A percentile compares a stretch with the other conserved stretches of the same genome.
These are phyloP conservation scores for Bos indicus DNA, from an alignment of 2,113 vertebrate species.

Conservation along the genomic window DNA sequence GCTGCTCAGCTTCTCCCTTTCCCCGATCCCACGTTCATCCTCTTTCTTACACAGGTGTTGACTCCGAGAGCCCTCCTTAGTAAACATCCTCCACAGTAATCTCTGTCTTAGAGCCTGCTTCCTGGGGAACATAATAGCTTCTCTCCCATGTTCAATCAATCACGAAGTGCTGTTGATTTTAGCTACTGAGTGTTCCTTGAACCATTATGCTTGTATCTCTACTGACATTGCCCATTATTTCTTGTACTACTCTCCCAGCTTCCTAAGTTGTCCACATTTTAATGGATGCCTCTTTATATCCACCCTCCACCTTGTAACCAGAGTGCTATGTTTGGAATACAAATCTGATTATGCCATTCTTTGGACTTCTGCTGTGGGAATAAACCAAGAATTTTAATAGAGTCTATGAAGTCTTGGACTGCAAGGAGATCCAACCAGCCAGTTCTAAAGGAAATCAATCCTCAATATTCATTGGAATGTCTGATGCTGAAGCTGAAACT, in stretches of 20 bases:
- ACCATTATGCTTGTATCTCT: background rate
- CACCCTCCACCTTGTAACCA: background rate
- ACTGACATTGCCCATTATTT: background rate
- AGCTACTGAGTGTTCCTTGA: background rate
- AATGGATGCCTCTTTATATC: background rate
- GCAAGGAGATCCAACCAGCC: background rate
- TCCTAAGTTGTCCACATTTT: background rate
- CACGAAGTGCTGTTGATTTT: constrained; percentile 23
- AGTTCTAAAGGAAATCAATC: background rate
- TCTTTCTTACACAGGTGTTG: background rate
- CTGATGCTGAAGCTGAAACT: background rate
- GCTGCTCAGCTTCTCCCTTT: background rate
- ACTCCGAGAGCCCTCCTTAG: background rate
- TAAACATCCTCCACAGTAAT: constrained; percentile 43
- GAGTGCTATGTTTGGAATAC: background rate
- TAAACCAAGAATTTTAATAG: background rate
- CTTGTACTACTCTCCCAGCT: background rate
- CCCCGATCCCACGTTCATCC: background rate
- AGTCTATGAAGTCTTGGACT: background rate
- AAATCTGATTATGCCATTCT: background rate
- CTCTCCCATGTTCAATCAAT: background rate
- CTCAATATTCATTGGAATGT: background rate
- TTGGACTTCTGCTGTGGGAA: background rate
- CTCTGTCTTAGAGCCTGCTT: constrained; percentile 37
- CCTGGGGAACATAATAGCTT: background rate